Conservation (phyloP, 1,140 invertebrate genomes). For the Apis cerana region DNA sequence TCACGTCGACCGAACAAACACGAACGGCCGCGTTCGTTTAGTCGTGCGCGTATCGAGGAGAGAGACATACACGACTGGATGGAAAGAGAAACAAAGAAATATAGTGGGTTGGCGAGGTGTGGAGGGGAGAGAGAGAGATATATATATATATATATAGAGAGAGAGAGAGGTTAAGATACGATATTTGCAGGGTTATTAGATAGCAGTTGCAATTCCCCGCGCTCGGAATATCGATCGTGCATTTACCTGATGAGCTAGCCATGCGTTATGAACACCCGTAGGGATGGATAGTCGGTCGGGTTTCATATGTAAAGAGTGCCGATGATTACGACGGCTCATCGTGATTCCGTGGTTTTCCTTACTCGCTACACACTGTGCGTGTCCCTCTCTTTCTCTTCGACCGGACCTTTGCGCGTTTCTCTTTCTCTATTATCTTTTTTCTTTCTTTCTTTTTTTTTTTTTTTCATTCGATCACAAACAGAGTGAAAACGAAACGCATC, state of each 20-base stretch:
- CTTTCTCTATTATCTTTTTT: neutral
- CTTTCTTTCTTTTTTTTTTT: neutral
- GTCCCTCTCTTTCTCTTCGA: neutral
- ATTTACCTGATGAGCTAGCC: constrained; percentile 73
- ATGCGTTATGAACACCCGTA: constrained; percentile 69
- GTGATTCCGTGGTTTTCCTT: constrained; percentile 55
- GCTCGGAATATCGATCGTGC: constrained; percentile 66
- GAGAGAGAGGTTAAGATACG: constrained; percentile 66
- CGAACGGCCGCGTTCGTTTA: constrained; percentile 54
- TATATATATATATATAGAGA: neutral
- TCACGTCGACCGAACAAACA: constrained; percentile 65
- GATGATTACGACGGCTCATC: constrained; percentile 67
- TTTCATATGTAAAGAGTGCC: constrained; percentile 67
- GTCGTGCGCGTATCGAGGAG: neutral
- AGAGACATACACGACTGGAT: neutral
- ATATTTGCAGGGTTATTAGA: constrained; percentile 74
- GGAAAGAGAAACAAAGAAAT: neutral
- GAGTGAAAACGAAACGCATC: constrained; percentile 38
- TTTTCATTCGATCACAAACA: constrained; percentile 27
- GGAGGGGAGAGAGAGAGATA: neutral
- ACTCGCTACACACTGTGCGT: constrained; percentile 10
- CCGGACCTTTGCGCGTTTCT: too few relatives aligned
- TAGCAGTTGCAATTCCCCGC: constrained; percentile 66
- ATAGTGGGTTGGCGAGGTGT: too few relatives aligned
- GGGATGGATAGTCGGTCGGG: constrained; percentile 46